Evolutionary conservation across 2,888 invertebrate species (phyloP).

Genomic region (Parelbella ahira): DNA sequence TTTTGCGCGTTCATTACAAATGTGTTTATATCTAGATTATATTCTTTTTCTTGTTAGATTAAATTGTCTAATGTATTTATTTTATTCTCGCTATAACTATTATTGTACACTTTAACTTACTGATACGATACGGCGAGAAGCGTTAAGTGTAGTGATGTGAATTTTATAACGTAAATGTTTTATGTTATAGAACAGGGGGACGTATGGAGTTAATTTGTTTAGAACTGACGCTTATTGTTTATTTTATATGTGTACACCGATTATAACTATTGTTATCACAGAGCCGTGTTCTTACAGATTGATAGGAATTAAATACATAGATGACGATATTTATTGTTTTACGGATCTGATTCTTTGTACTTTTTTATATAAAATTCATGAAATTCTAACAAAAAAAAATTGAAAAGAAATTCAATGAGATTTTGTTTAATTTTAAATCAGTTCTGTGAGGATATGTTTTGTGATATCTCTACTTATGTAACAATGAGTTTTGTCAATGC

Average conservation of each 20-base stretch:
- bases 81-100: too few species aligned
- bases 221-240: too few species aligned
- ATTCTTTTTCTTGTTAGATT: constrained; percentile 21
- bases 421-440: too few species aligned
- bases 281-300: constrained; percentile 8
- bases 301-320: background rate
- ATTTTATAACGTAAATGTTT: too few species aligned
- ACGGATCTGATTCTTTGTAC: constrained; percentile 13
- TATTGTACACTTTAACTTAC: too few species aligned
- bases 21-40: constrained; percentile 36
- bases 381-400: constrained; percentile 1
- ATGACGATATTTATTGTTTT: background rate
- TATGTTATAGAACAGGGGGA: too few species aligned
- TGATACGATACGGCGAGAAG: too few species aligned
- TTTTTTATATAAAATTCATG: constrained; percentile 8
- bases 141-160: too few species aligned
- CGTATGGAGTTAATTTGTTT: too few species aligned
- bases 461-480: too few species aligned
- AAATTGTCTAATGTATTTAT: constrained; percentile 20
- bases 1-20: constrained; percentile 52
- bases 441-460: constrained; percentile 16
- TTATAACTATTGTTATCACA: constrained; percentile 18
- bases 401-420: too few species aligned
- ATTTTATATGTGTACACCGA: too few species aligned
- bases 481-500: constrained; percentile 10